Evolutionary conservation across 2,888 invertebrate genomes (phyloP), one percentile per base, ranked within the genome.

Genomic region (Agonopterix subpropinquella): DNA sequence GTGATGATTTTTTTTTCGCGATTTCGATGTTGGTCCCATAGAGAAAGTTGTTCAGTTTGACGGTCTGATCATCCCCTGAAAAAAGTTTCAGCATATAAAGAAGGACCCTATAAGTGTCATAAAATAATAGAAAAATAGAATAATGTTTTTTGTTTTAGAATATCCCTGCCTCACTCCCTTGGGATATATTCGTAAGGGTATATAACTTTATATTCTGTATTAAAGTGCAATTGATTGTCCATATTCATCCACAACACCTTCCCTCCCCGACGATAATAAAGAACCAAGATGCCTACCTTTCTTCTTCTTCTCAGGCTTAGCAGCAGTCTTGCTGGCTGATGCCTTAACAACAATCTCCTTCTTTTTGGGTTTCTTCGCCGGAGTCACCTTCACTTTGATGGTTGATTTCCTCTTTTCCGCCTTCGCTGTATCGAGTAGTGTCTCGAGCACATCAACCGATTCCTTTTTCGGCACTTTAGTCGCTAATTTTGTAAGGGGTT

Each of bases 391-490:
- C 0, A 61, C 47, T 61, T 82, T 85, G 0, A 65, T 48, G 0
- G 73, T 55, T 0, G 83, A 70, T 53, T 86, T 87, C n/a, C 85
- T 58, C 53, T 88, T 88, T 13, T 70, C 72, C 0, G 76, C 43
- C 42, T 81, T 80, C 0, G 77, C 65, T 47, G 67, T 77, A 53
- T 84, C 84, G 1, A 83, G 55, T 1, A 84, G 51, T 28, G 28
- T 28, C 2, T 85, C 84, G 1, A 77, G 49, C 7, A 81, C 44
- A 48, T 85, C 81, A 0, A 79, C 77, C 0, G 76, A 56, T 44
- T 86, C 87, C 57, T 82, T 84, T 61, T 87, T 87, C 44, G 86
- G 85, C 36, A 77, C 61, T 69, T 79, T 84, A 41, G 66, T 77
- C 0, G 85, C 87, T 28, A 87, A 57, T 48, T 73, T 80, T 36